Base-by-base conservation (phyloP, 2,888 invertebrate genomes). In the Pogonocherus hispidulus region DNA sequence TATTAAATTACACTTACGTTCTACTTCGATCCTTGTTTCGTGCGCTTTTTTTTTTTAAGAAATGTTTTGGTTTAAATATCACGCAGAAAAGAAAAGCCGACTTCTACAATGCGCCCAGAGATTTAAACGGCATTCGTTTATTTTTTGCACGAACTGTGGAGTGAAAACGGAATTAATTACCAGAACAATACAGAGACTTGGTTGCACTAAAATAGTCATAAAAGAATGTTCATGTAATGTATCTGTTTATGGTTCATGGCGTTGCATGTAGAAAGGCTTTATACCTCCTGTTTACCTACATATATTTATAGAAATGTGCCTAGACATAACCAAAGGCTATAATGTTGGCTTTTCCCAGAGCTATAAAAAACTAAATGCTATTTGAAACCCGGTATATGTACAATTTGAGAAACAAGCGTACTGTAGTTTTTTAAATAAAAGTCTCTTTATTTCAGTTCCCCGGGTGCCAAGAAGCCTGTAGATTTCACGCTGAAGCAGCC, bases 401-500 rank as follows among this genome's bases (percentile, higher is more conserved):
- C n/a, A n/a, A n/a, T n/a, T n/a, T n/a, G n/a, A n/a, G n/a, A n/a
- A n/a, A n/a, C n/a, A n/a, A n/a, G n/a, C n/a, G n/a, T n/a, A n/a
- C n/a, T n/a, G n/a, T n/a, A n/a, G n/a, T n/a, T n/a, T n/a, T n/a
- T n/a, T n/a, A n/a, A 41, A 41, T 14, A 5, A n/a, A 14, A 27
- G 68, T 37, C 63, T 69, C 67, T 80, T 81, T 77, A 72, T 88
- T 87, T 63, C 89, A 92, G 92, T 91, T 91, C 81, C 90, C 91
- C 60, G 92, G 92, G 56, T 92, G 92, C 83, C 91, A 91, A 84
- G 90, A 91, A 76, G 91, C 92, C 23, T 92, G 92, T 82, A 88
- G 90, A 76, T 92, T 92, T 81, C 91, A 91, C 82, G 87, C 88
- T 52, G 90, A 90, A 84, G 90, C 89, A 22, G 88, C 89, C 46